These are phyloP conservation scores for Verasper variegatus DNA, from an alignment of 2,113 vertebrate genomes.

Conservation along the genomic window DNA sequence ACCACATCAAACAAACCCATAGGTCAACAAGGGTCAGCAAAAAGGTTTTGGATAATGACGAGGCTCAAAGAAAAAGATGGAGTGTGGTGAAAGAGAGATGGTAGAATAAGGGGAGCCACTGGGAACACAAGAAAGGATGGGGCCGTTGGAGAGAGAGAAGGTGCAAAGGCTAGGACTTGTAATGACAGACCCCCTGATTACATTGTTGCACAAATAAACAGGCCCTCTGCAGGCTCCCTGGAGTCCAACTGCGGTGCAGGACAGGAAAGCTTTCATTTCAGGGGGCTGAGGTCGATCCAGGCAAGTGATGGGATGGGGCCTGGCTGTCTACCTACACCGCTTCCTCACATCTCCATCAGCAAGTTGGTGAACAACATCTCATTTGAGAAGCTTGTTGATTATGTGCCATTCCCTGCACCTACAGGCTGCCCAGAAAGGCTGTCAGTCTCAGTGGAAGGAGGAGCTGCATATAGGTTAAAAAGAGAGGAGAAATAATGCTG, in stretches of 20 bases:
- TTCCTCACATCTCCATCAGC: constrained; percentile 66
- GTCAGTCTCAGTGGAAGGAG: constrained; percentile 44
- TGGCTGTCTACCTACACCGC: constrained; percentile 43
- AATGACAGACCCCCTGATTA: constrained; percentile 73
- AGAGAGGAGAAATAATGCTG: constrained; percentile 22
- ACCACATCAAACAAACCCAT: constrained; percentile 76
- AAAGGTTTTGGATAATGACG: constrained; percentile 77
- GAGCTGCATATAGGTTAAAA: constrained; percentile 11
- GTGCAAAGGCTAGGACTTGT: constrained; percentile 71
- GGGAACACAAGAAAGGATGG: constrained; percentile 57
- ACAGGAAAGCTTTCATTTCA: constrained; percentile 77
- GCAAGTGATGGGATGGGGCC: constrained; percentile 54
- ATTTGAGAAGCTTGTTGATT: constrained; percentile 56
- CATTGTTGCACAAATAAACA: constrained; percentile 81
- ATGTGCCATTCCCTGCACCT: constrained; percentile 57
- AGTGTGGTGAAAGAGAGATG: constrained; percentile 64
- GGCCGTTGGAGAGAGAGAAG: constrained; percentile 55
- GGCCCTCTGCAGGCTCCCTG: constrained; percentile 66
- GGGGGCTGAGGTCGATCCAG: constrained; percentile 55
- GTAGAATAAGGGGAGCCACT: constrained; percentile 51
- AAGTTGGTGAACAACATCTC: constrained; percentile 46
- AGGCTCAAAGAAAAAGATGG: constrained; percentile 63
- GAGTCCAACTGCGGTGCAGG: constrained; percentile 70
- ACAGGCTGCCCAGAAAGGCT: constrained; percentile 19
- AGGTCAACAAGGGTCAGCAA: constrained; percentile 72